Conservation (phyloP, 2,888 invertebrate species). For the Rhimphoctona megacephalus region DNA sequence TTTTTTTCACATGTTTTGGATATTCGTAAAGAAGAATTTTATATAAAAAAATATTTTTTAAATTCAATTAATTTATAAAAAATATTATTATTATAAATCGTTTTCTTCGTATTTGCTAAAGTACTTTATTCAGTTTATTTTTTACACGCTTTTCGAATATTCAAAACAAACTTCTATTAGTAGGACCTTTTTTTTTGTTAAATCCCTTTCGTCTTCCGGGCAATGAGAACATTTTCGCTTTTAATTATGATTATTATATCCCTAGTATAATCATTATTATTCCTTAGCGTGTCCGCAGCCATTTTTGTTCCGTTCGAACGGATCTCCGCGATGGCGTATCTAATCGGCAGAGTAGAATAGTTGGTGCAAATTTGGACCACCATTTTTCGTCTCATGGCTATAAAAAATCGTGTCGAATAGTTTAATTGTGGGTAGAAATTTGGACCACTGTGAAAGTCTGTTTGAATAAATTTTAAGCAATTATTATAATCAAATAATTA, state of each 20-base stretch:
- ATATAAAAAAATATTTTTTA: background rate
- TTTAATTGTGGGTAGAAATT: too few species aligned
- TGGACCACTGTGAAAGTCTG: too few species aligned
- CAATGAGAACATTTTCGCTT: background rate
- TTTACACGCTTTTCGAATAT: background rate
- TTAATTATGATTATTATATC: conserved; percentile 3
- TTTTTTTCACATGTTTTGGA: background rate
- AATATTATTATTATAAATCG: background rate
- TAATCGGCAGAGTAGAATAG: conserved; percentile 1
- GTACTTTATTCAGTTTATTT: background rate
- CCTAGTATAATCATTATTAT: conserved; percentile 56
- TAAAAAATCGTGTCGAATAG: too few species aligned
- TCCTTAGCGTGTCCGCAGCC: conserved; percentile 68
- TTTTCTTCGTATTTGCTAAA: background rate
- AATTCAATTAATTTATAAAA: background rate
- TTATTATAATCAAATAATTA: background rate
- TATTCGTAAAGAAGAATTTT: background rate
- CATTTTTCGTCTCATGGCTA: background rate
- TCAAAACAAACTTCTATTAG: background rate
- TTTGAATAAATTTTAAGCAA: background rate
- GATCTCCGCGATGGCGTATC: conserved; percentile 72
- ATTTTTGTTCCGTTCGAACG: conserved; percentile 81
- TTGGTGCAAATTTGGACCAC: background rate
- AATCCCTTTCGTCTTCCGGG: background rate
- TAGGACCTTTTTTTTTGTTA: background rate